These are phyloP conservation scores for Megaceryle alcyon DNA, from an alignment of 2,797 vertebrate species.

Conservation along the genomic window DNA sequence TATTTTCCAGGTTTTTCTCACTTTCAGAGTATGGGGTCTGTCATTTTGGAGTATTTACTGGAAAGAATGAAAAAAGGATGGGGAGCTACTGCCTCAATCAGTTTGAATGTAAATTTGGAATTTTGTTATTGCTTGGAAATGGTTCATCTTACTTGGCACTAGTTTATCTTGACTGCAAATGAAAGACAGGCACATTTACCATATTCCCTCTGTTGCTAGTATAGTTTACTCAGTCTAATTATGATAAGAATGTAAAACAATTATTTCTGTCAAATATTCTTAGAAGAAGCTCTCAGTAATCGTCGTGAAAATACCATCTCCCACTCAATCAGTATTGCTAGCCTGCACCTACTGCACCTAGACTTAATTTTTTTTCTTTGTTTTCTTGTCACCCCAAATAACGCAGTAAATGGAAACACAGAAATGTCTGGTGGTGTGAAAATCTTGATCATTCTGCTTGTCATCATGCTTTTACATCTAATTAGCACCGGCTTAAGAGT, in stretches of 20 bases:
- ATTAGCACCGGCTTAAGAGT: constrained; percentile 2
- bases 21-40: background rate
- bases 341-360: background rate
- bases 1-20: background rate
- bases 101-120: background rate
- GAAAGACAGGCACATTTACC: background rate
- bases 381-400: constrained; percentile 28
- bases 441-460: constrained; percentile 35
- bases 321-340: background rate
- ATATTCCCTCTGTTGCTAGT: background rate
- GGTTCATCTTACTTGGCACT: background rate
- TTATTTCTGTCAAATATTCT: background rate
- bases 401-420: constrained; percentile 6
- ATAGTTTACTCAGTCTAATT: constrained; percentile 9
- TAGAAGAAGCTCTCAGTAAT: background rate
- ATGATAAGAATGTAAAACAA: background rate
- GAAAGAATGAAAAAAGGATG: background rate
- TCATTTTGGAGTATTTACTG: background rate
- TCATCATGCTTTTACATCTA: constrained; percentile 25
- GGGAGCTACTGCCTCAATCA: background rate
- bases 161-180: background rate
- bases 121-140: background rate
- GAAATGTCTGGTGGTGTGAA: constrained; percentile 3
- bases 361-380: background rate
- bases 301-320: background rate